Conservation (phyloP, 2,888 invertebrate genomes). For the Aethes cnicana region DNA sequence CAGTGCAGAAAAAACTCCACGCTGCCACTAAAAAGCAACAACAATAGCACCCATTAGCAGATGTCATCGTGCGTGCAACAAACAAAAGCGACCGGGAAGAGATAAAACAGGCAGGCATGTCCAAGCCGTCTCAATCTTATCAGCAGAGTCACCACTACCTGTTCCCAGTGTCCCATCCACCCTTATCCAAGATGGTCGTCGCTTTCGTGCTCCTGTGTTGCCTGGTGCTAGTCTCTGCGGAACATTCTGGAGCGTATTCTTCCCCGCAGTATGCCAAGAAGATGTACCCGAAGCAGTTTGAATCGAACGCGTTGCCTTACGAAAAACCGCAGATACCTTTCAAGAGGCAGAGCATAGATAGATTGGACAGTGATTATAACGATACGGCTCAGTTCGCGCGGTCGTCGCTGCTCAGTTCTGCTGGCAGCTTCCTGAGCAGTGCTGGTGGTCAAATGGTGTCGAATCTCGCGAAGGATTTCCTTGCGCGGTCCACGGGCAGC, state of each 20-base stretch:
- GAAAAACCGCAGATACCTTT: conserved; percentile 58
- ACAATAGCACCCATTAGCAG: conserved; percentile 75
- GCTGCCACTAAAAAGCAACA: conserved; percentile 57
- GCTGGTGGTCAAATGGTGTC: conserved; percentile 80
- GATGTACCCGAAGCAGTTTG: conserved; percentile 66
- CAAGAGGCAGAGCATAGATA: conserved; percentile 51
- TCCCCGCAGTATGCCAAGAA: conserved; percentile 80
- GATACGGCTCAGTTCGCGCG: conserved; percentile 57
- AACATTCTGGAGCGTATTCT: conserved; percentile 77
- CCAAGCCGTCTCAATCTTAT: conserved; percentile 53
- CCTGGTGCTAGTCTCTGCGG: conserved; percentile 46
- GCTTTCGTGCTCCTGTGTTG: conserved; percentile 48
- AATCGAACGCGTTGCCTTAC: conserved; percentile 59
- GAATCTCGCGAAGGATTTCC: conserved; percentile 85
- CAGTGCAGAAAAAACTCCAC: conserved; percentile 6
- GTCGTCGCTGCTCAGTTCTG: conserved; percentile 65
- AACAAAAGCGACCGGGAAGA: conserved; percentile 75
- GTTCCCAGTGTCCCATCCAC: conserved; percentile 47
- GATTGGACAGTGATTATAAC: conserved; percentile 54
- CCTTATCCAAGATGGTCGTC: conserved; percentile 57
- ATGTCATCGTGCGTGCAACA: conserved; percentile 77
- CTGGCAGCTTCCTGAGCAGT: conserved; percentile 68
- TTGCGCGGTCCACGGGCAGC: conserved; percentile 86
- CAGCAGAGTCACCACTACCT: conserved; percentile 59
- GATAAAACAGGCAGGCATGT: conserved; percentile 69